A percentile compares a stretch with the other conserved stretches of the same genome.
phyloP scores from a whole-genome alignment of 2,113 vertebrate species.

The Atractosteus spatula region DNA sequence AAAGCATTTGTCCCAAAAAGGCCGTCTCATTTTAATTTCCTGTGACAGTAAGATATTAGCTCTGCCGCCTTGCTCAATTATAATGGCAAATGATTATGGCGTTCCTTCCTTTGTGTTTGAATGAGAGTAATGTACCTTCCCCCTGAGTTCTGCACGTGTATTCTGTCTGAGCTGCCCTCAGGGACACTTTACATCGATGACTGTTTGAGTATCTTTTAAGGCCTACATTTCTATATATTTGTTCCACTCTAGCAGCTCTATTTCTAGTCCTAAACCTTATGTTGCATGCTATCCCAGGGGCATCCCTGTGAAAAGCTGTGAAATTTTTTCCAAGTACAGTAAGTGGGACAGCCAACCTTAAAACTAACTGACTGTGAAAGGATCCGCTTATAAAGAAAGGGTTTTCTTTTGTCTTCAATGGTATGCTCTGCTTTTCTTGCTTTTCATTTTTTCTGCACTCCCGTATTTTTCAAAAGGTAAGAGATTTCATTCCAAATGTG shows the following conservation, averaged over 20 bases:
- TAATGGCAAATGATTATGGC: constrained; percentile 49
- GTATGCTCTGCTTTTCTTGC: constrained; percentile 19
- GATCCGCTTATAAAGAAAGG: constrained; percentile 34
- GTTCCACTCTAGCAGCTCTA: constrained; percentile 58
- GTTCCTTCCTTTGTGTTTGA: constrained; percentile 33
- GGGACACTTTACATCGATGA: constrained; percentile 42
- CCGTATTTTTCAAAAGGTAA: constrained; percentile 21
- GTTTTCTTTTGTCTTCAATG: constrained; percentile 26
- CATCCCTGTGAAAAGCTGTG: constrained; percentile 44
- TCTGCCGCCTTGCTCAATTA: constrained; percentile 51
- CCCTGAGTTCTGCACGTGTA: constrained; percentile 35
- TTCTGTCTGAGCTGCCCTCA: constrained; percentile 20
- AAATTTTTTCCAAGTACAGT: constrained; percentile 40
- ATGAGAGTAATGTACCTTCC: constrained; percentile 48
- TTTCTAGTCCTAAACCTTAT: constrained; percentile 47
- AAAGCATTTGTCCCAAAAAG: constrained; percentile 58
- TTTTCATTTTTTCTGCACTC: constrained; percentile 9
- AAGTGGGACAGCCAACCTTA: constrained; percentile 51
- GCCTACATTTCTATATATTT: constrained; percentile 51
- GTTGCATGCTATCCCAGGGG: constrained; percentile 39
- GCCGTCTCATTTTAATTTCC: constrained; percentile 58
- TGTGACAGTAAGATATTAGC: constrained; percentile 55
- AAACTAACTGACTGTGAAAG: constrained; percentile 48
- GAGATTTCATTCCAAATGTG: constrained; percentile 10
- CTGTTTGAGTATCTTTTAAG: constrained; percentile 41